Percentiles rank a stretch among this genome's conserved stretches.
Evolutionary conservation across 1,140 invertebrate species (phyloP).

Genomic region (Aphelinus certus): DNA sequence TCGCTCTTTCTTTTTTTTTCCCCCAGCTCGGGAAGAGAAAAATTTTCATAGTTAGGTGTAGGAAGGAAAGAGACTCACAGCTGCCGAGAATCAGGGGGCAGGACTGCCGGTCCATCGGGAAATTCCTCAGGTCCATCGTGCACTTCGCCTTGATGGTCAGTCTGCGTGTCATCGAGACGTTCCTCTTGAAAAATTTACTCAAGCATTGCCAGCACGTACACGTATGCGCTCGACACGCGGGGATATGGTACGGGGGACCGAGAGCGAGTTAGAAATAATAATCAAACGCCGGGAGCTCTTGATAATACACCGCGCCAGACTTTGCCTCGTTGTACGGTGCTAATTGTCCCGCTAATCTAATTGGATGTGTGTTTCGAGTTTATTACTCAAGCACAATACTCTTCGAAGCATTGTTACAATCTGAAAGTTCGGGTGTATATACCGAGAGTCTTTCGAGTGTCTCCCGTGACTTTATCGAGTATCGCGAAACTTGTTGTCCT

Average conservation of each 20-base stretch:
- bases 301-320: no score
- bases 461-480: no score
- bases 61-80: slow-evolving; percentile 76
- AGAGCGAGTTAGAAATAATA: no score
- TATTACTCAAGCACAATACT: no score
- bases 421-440: no score
- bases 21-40: slow-evolving; percentile 9
- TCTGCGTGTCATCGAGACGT: slow-evolving; percentile 68
- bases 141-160: slow-evolving; percentile 97
- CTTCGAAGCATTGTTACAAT: no score
- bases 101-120: slow-evolving; percentile 95
- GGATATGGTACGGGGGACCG: neutral
- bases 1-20: neutral
- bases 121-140: slow-evolving; percentile 95
- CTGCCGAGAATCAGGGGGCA: slow-evolving; percentile 94
- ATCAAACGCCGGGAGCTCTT: no score
- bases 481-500: no score
- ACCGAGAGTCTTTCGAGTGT: no score
- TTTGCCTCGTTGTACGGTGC: no score
- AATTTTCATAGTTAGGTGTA: slow-evolving; percentile 10
- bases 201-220: slow-evolving; percentile 34
- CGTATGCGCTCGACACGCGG: slow-evolving; percentile 12
- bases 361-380: no score
- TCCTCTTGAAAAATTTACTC: slow-evolving; percentile 51
- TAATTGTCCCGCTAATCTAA: no score